A percentile compares a stretch with the other conserved stretches of the same genome.
Evolutionary conservation across 2,113 vertebrate species (phyloP).

Genomic region (Sterrhoptilus dennistouni): DNA sequence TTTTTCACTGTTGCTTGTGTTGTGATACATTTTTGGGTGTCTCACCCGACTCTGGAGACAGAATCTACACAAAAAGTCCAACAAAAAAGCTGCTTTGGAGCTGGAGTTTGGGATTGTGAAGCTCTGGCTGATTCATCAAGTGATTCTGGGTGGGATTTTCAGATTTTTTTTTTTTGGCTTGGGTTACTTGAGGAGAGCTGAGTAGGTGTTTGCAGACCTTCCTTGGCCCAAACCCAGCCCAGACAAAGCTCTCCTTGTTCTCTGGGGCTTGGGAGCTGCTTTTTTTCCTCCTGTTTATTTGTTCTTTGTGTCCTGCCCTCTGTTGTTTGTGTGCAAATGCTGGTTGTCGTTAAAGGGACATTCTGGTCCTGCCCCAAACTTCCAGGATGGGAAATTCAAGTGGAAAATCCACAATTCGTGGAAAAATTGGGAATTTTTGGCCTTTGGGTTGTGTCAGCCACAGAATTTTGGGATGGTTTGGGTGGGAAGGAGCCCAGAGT

Average conservation of each 20-base stretch:
- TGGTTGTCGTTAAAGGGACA: accelerated
- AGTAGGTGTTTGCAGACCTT: not conserved
- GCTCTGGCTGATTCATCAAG: accelerated
- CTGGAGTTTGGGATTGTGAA: accelerated
- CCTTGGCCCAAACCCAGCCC: not conserved
- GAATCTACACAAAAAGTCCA: accelerated
- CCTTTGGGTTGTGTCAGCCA: accelerated
- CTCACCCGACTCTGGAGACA: accelerated
- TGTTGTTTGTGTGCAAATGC: not conserved
- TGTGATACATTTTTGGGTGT: accelerated
- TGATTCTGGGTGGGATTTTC: not conserved
- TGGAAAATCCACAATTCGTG: accelerated
- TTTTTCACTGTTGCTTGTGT: accelerated
- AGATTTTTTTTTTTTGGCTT: accelerated
- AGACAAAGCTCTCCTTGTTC: not conserved
- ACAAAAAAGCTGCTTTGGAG: accelerated
- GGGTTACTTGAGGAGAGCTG: not conserved
- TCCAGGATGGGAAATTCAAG: accelerated
- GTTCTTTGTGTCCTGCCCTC: not conserved
- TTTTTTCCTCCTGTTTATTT: not conserved
- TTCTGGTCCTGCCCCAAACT: accelerated
- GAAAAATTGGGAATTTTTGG: accelerated
- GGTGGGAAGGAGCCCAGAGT: not conserved
- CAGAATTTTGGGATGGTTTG: accelerated
- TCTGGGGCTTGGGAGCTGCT: not conserved